phyloP scores from a whole-genome alignment of 2,888 invertebrate genomes.

The Melinopterus prodromus region DNA sequence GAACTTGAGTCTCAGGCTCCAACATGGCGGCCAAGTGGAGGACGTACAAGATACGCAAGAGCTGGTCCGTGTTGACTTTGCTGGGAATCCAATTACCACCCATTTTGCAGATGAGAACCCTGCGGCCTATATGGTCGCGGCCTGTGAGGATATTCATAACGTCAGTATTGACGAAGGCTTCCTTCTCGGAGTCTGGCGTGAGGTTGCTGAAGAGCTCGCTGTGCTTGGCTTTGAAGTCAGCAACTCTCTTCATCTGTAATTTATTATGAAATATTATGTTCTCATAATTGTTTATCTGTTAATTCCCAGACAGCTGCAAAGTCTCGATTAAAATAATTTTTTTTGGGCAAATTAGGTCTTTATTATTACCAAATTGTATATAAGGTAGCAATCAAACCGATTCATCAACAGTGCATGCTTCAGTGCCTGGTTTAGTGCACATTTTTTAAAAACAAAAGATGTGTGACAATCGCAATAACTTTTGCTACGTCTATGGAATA shows the following conservation, averaged over 20 bases:
- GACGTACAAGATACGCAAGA: conserved; percentile 82
- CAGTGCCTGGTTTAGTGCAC: too few relatives aligned
- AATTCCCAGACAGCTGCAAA: too few relatives aligned
- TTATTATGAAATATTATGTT: not conserved
- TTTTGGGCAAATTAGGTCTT: too few relatives aligned
- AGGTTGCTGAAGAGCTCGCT: conserved; percentile 70
- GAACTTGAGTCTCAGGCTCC: conserved; percentile 80
- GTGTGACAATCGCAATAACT: too few relatives aligned
- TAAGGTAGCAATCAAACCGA: too few relatives aligned
- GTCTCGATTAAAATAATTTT: too few relatives aligned
- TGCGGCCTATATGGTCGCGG: conserved; percentile 78
- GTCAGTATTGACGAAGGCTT: conserved; percentile 72
- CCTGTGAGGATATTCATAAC: conserved; percentile 81
- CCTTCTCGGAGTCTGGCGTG: conserved; percentile 72
- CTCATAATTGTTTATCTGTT: too few relatives aligned
- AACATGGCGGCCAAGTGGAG: conserved; percentile 81
- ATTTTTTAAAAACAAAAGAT: too few relatives aligned
- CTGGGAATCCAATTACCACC: conserved; percentile 82
- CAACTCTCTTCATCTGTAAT: conserved; percentile 76
- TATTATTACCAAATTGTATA: too few relatives aligned
- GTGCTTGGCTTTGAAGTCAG: conserved; percentile 79
- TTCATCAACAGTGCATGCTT: too few relatives aligned
- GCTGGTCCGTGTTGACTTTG: conserved; percentile 75
- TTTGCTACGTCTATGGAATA: too few relatives aligned
- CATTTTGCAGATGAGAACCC: conserved; percentile 76